phyloP scores from a whole-genome alignment of 2,113 vertebrate species.

The Sorex araneus region DNA sequence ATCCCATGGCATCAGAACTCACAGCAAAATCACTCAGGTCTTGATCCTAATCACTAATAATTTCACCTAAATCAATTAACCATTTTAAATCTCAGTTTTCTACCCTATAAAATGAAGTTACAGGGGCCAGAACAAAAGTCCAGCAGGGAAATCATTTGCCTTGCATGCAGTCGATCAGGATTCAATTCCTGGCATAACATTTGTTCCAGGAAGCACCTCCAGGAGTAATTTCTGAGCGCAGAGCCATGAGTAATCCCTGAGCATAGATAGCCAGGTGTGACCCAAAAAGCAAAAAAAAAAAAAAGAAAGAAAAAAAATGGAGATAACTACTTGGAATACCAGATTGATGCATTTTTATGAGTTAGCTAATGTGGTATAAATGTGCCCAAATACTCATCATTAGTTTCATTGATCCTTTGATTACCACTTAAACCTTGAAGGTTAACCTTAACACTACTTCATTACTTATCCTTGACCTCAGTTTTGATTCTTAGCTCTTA shows the following conservation, averaged over 20 bases:
- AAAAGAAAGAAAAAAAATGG: too few species aligned
- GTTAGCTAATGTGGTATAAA: neutral
- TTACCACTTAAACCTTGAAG: neutral
- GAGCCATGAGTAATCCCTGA: too few species aligned
- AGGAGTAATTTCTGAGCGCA: too few species aligned
- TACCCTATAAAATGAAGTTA: neutral
- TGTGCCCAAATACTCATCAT: neutral
- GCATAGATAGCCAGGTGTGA: too few species aligned
- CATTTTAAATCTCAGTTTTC: conserved; percentile 1
- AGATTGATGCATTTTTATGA: neutral
- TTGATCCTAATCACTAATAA: neutral
- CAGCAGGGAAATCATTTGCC: too few species aligned
- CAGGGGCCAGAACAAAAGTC: neutral
- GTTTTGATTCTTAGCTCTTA: neutral
- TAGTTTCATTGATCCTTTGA: neutral
- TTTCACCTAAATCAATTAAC: neutral
- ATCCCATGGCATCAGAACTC: neutral
- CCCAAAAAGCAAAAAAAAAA: too few species aligned
- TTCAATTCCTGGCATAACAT: too few species aligned
- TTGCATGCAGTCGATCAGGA: too few species aligned
- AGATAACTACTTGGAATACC: neutral
- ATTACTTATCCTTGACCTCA: neutral
- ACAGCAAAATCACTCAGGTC: neutral
- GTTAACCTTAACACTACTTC: neutral
- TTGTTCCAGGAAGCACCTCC: too few species aligned